Base-by-base conservation (phyloP, 2,888 invertebrate species). In the Catocala nupta region DNA sequence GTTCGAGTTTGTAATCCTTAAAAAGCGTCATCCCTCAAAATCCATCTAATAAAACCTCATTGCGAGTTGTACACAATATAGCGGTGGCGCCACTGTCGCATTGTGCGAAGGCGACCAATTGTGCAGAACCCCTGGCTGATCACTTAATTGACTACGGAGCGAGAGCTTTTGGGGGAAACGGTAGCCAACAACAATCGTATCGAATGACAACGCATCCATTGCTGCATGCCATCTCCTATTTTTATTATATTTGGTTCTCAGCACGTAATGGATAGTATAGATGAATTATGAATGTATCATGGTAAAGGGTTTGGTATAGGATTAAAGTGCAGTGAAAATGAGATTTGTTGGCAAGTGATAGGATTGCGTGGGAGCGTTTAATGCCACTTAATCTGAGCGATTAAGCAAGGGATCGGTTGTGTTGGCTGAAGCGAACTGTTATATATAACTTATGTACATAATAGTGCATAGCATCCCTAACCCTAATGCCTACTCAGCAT, bases 101-200 rank as follows among this genome's bases (percentile, higher is more conserved):
- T 93, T 94, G 91, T 94, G 86, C 82, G 80, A 86, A 92, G 91
- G 93, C 93, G 93, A 87, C 93, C 93, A 90, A 93, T 93, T 92
- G 93, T 90, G 88, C 87, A 84, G 86, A 87, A 90, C 93, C 92
- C 92, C 92, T 92, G 92, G 84, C 88, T 92, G 92, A 93, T 91
- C 91, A 90, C 92, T 91, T 93, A 93, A 93, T 93, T 93, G 93
- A 93, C 92, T 92, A 89, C 85, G 80, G 85, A 88, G 87, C 87
- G 87, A 87, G 85, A 88, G 90, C 85, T 89, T 89, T 88, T 85
- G 74, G 86, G 86, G 80, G 81, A 75, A 71, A 77, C 75, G 75
- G 63, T 67, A 75, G 70, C 71, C 65, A 61, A 63, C 54, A 65
- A 53, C 77, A 59, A 64, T 47, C 57, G 54, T 61, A 65, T 59